Evolutionary conservation across 2,797 vertebrate species (phyloP).

Genomic region (Sebastes oblongus): DNA sequence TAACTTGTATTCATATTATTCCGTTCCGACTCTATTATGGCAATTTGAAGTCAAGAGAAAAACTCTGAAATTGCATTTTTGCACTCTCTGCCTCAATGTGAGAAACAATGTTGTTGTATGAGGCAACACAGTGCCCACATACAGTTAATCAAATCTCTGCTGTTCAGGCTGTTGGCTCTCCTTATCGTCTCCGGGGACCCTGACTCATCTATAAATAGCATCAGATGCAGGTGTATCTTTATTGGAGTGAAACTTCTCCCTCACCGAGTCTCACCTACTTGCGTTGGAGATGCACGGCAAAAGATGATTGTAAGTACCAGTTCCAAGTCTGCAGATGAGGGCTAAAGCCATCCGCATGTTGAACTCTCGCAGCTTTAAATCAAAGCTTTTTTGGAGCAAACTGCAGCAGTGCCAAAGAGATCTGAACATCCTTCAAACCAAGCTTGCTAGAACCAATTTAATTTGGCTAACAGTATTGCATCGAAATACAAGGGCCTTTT

Average conservation of each 20-base stretch:
- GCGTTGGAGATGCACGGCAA: slow-evolving; percentile 29
- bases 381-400: background rate
- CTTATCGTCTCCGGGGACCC: slow-evolving; percentile 50
- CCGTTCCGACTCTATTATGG: background rate
- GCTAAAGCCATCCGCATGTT: slow-evolving; percentile 17
- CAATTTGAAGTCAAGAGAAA: background rate
- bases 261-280: slow-evolving; percentile 20
- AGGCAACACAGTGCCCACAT: slow-evolving; percentile 28
- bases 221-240: slow-evolving; percentile 66
- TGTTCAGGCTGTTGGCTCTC: slow-evolving; percentile 55
- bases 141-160: slow-evolving; percentile 54
- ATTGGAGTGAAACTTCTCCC: slow-evolving; percentile 61
- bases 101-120: background rate
- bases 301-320: slow-evolving; percentile 15
- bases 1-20: background rate
- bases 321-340: slow-evolving; percentile 17
- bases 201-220: slow-evolving; percentile 66
- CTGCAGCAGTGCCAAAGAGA: slow-evolving; percentile 12
- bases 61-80: background rate
- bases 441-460: slow-evolving; percentile 25
- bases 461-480: slow-evolving; percentile 18
- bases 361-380: slow-evolving; percentile 8
- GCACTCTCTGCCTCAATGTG: background rate
- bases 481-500: slow-evolving; percentile 14
- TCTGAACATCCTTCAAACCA: slow-evolving; percentile 16